Percentiles rank a stretch among this genome's conserved stretches.
These are phyloP conservation scores for Halcyon senegalensis DNA, from an alignment of 2,113 vertebrate genomes.

Conservation along the genomic window DNA sequence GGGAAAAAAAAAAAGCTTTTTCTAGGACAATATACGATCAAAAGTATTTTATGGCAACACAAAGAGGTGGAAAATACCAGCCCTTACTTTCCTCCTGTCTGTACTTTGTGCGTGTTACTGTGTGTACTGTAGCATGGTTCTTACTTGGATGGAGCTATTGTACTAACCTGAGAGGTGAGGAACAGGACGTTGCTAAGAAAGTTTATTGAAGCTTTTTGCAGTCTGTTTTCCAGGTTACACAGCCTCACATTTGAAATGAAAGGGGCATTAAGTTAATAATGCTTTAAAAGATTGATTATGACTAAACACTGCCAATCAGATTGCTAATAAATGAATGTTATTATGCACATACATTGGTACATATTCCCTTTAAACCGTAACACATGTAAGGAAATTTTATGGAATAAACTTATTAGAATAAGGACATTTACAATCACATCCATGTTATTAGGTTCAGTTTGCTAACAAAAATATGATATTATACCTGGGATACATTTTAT, in stretches of 20 bases:
- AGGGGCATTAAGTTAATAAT: background rate
- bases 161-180: constrained; percentile 11
- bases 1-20: background rate
- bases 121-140: constrained; percentile 13
- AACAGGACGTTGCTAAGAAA: background rate
- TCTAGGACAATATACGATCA: background rate
- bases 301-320: constrained; percentile 4
- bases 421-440: background rate
- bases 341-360: background rate
- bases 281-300: background rate
- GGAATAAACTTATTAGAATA: background rate
- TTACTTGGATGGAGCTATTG: background rate
- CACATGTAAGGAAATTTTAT: background rate
- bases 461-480: background rate
- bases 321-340: background rate
- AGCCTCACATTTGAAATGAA: constrained; percentile 14
- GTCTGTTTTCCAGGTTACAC: background rate
- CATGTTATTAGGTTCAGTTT: background rate
- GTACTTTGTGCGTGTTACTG: background rate
- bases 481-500: background rate
- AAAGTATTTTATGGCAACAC: background rate
- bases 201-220: background rate
- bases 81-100: background rate
- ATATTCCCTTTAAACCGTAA: background rate
- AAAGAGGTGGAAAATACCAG: constrained; percentile 7